phyloP scores from a whole-genome alignment of 1,140 invertebrate genomes.

The Sogatella furcifera region DNA sequence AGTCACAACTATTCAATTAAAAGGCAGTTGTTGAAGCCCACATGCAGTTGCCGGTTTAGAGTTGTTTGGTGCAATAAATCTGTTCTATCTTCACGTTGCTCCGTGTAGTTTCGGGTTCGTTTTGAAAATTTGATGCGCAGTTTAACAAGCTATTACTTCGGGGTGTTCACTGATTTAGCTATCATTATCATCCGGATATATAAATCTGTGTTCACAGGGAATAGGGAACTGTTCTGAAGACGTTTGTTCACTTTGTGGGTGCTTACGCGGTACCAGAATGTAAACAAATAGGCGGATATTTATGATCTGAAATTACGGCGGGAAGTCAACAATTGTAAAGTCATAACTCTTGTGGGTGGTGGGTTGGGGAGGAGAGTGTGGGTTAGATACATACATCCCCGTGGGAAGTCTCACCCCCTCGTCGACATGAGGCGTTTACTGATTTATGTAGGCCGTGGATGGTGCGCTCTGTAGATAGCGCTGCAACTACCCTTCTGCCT shows the following conservation, averaged over 20 bases:
- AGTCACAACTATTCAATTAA: too few relatives aligned
- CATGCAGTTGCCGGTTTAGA: too few relatives aligned
- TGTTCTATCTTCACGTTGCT: neutral
- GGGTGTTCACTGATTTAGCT: neutral
- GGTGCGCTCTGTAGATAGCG: too few relatives aligned
- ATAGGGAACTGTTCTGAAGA: neutral
- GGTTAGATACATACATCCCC: neutral
- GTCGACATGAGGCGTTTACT: neutral
- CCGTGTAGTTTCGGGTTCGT: neutral
- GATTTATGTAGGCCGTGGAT: too few relatives aligned
- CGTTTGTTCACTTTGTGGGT: too few relatives aligned
- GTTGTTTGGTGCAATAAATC: too few relatives aligned
- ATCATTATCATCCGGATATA: slow-evolving; percentile 3
- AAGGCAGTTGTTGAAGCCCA: too few relatives aligned
- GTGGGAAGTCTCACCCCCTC: neutral
- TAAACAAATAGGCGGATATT: slow-evolving; percentile 1
- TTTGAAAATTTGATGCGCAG: neutral
- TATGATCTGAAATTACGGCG: neutral
- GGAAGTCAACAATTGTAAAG: slow-evolving; percentile 3
- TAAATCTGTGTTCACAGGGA: neutral
- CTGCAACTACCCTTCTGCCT: too few relatives aligned
- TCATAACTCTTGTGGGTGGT: slow-evolving; percentile 1
- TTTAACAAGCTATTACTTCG: neutral
- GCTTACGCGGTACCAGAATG: neutral
- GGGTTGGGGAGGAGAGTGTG: neutral